These are phyloP conservation scores for Macaria liturata DNA, from an alignment of 2,888 invertebrate genomes.

Conservation along the genomic window DNA sequence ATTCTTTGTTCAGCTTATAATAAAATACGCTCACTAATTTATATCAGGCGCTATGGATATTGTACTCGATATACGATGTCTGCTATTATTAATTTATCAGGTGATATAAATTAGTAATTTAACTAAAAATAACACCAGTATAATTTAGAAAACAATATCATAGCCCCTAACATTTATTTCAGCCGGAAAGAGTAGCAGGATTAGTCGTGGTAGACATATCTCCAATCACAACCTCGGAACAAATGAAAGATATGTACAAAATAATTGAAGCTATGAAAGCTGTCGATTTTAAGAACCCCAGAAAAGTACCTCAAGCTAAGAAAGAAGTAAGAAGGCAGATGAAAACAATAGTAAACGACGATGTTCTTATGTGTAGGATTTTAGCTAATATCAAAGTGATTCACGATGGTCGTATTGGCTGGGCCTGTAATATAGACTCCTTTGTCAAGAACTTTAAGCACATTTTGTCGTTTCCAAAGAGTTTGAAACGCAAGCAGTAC, in stretches of 20 bases:
- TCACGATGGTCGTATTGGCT: conserved; percentile 68
- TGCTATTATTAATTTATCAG: no score
- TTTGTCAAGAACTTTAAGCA: conserved; percentile 85
- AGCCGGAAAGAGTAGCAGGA: conserved; percentile 83
- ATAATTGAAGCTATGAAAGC: conserved; percentile 79
- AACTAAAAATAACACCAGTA: no score
- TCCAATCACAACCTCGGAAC: conserved; percentile 79
- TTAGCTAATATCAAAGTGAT: conserved; percentile 80
- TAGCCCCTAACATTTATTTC: conserved; percentile 33
- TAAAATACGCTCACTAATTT: no score
- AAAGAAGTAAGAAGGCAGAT: conserved; percentile 48
- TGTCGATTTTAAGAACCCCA: conserved; percentile 50
- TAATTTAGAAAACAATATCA: no score
- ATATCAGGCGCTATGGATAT: no score
- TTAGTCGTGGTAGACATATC: conserved; percentile 87
- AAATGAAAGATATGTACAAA: conserved; percentile 77
- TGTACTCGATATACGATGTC: no score
- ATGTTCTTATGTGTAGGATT: conserved; percentile 80
- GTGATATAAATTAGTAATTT: no score
- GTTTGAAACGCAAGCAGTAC: conserved; percentile 58
- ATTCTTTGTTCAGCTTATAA: no score
- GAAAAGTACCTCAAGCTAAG: conserved; percentile 48
- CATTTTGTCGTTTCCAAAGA: conserved; percentile 85
- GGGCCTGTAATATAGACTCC: conserved; percentile 90
- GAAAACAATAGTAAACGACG: conserved; percentile 64